These are phyloP conservation scores for Pseudorasbora parva DNA, from an alignment of 2,113 vertebrate species.

Conservation along the genomic window DNA sequence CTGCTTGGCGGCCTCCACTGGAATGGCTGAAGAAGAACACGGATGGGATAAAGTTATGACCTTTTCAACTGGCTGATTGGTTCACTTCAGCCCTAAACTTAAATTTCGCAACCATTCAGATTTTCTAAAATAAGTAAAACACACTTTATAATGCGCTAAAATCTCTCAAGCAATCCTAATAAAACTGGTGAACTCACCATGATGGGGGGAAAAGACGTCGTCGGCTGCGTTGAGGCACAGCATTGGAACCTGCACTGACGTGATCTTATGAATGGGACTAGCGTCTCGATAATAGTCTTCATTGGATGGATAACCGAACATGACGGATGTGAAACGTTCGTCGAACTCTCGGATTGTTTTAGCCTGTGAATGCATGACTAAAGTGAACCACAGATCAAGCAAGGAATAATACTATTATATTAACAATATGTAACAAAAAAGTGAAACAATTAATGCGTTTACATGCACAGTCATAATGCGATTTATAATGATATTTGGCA, in stretches of 20 bases:
- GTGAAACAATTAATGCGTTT: neutral
- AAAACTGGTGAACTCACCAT: slow-evolving; percentile 79
- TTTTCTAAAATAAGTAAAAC: neutral
- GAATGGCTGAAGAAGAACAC: slow-evolving; percentile 83
- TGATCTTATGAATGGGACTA: slow-evolving; percentile 88
- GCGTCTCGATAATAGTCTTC: slow-evolving; percentile 96
- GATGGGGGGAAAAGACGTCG: slow-evolving; percentile 94
- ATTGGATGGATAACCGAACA: slow-evolving; percentile 94
- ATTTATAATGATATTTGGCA: no score
- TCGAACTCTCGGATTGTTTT: slow-evolving; percentile 96
- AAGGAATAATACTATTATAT: neutral
- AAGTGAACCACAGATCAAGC: neutral
- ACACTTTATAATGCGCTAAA: neutral
- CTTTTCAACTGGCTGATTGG: neutral
- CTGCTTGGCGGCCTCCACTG: slow-evolving; percentile 92
- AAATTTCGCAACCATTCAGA: neutral
- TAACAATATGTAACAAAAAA: neutral
- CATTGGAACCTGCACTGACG: slow-evolving; percentile 93
- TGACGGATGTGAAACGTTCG: slow-evolving; percentile 92
- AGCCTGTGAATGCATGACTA: slow-evolving; percentile 75
- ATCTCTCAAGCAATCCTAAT: neutral
- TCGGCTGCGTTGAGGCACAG: slow-evolving; percentile 95
- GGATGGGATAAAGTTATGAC: neutral
- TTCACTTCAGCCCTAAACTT: neutral
- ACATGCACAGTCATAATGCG: no score